Evolutionary conservation across 2,888 invertebrate genomes (phyloP), one percentile per base, ranked within the genome.

Genomic region (Eilema caniola): DNA sequence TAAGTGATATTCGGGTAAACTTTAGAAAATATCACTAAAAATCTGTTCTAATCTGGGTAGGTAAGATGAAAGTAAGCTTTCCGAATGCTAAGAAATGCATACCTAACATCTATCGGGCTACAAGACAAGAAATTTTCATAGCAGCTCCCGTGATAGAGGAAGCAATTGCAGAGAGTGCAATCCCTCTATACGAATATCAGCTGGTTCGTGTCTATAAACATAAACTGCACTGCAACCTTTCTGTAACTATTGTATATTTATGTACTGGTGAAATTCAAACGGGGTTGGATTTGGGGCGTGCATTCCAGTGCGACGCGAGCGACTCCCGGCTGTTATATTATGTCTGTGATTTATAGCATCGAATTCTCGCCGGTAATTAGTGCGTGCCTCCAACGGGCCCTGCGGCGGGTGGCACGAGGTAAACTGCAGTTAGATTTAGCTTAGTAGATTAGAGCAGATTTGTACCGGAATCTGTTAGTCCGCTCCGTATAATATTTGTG

Each of bases 311-410:
- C 90, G 92, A 89, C 90, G 90, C 90, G 91, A 90, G 83, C 85
- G 83, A 82, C 87, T 73, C 75, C 82, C 85, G 90, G 88, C 92
- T 87, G 93, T 90, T 94, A 93, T 95, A 95, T 94, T 94, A 94
- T 94, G 91, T 87, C 93, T 86, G 91, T 94, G 95, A 95, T 95
- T 95, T 95, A 95, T 95, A 89, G 94, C 94, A 95, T 95, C 87
- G 94, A 92, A 95, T 95, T 94, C 94, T 92, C 92, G 88, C 88
- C 94, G 93, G 93, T 89, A 95, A 95, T 95, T 95, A 95, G 93
- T 94, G 94, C 94, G 94, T 93, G 93, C 94, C 93, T 89, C 84
- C 86, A 88, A 82, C 85, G 82, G 82, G 83, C 85, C 78, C 75
- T 81, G 70, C 74, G 79, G 82, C 76, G 78, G 77, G 69, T 76